Evolutionary conservation across 2,113 vertebrate species (phyloP), one percentile per base, ranked within the genome.

Genomic region (Pedionomus torquatus): DNA sequence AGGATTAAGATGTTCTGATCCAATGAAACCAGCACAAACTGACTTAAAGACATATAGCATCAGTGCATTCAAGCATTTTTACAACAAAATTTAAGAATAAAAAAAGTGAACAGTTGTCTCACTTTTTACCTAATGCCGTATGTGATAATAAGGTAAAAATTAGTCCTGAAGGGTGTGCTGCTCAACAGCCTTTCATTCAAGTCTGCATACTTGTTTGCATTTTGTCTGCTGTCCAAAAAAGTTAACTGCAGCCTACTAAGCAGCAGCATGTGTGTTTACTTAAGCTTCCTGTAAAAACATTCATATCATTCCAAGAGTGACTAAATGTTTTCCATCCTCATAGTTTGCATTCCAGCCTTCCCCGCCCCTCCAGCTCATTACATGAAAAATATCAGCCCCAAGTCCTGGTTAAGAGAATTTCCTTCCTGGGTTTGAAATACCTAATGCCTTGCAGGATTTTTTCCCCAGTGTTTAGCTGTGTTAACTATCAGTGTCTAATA

Each of bases 301-400:
- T 98, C 98, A 98, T 98, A 98, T 98, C 98, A 99, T 98, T 99
- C 98, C 98, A 98, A 98, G 98, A 98, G 98, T 98, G 98, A 98
- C 98, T 98, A 98, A 98, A 98, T 98, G 98, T 98, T 98, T 98
- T 98, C 98, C 98, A 98, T 97, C 89, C 97, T 97, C 98, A 99
- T 98, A 98, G 98, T 97, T 98, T 3, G 55, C 98, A 99, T 99
- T 98, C 98, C 98, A 98, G 96, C 90, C 97, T 91, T 89, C 97
- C 96, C 94, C 63, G 64, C 96, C 95, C 96, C 92, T 93, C 82
- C 61, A 96, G 97, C 98, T 98, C 98, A 98, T 98, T 98, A 98
- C 97, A 98, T 95, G 97, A 98, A 98, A 98, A 98, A 97, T 97
- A 98, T 95, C 97, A 98, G 97, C 88, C 92, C 92, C 23, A 31